Evolutionary conservation across 1,140 invertebrate species (phyloP).

Genomic region (Meloidogyne hapla): DNA sequence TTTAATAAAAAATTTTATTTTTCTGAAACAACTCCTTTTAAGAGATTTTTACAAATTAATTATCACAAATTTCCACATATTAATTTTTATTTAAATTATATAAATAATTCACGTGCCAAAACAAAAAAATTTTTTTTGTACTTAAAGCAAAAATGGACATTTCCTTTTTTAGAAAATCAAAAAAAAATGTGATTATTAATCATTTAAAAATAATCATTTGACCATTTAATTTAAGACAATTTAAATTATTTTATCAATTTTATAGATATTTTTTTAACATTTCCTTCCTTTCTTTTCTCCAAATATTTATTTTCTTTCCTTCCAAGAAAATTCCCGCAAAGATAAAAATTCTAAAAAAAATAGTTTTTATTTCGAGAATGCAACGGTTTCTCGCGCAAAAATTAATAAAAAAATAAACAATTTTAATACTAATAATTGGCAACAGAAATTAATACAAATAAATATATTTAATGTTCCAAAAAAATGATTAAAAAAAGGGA

Average conservation of each 20-base stretch:
- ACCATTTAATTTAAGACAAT: neutral
- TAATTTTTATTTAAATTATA: too few relatives aligned
- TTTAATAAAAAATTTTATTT: too few relatives aligned
- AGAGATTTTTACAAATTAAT: too few relatives aligned
- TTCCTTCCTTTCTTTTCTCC: neutral
- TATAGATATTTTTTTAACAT: too few relatives aligned
- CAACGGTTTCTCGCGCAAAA: slow-evolving; percentile 2
- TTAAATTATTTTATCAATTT: too few relatives aligned
- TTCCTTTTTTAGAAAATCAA: too few relatives aligned
- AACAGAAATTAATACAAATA: neutral
- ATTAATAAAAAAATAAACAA: neutral
- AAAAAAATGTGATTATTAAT: too few relatives aligned
- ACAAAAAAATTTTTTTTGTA: too few relatives aligned
- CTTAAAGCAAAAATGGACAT: too few relatives aligned
- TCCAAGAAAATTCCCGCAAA: neutral
- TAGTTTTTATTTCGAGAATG: slow-evolving; percentile 1
- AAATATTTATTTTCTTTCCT: neutral
- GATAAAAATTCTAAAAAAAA: neutral
- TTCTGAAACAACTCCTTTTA: too few relatives aligned
- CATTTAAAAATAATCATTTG: neutral
- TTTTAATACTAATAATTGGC: neutral
- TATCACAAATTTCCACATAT: too few relatives aligned
- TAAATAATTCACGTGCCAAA: too few relatives aligned
- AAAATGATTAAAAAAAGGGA: neutral
- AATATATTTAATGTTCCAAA: neutral